phyloP scores from a whole-genome alignment of 2,888 invertebrate species.

The Pedicia rivosa region DNA sequence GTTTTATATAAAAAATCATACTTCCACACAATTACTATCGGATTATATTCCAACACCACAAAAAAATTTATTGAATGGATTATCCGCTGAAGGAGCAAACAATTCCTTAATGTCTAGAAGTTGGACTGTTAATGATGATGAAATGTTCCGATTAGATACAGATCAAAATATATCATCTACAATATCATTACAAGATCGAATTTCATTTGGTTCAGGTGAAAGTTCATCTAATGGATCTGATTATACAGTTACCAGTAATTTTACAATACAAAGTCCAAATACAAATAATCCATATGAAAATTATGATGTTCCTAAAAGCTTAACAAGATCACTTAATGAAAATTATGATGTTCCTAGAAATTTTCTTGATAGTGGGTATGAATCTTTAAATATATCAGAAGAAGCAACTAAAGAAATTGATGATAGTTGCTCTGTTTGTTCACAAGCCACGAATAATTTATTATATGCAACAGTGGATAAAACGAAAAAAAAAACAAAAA shows the following conservation, averaged over 20 bases:
- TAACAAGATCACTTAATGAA: constrained; percentile 32
- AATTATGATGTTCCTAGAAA: constrained; percentile 53
- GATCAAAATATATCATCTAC: no score
- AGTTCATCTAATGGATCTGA: no score
- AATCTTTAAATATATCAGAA: constrained; percentile 38
- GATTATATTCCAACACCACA: no score
- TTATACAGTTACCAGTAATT: neutral
- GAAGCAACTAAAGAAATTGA: neutral
- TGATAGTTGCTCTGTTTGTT: neutral
- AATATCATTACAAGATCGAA: no score
- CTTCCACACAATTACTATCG: no score
- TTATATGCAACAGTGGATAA: constrained; percentile 3
- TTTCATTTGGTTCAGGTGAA: no score
- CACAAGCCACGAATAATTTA: constrained; percentile 29
- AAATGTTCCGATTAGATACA: no score
- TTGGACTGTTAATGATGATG: no score
- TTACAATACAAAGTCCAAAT: neutral
- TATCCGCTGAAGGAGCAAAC: no score
- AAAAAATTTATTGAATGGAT: no score
- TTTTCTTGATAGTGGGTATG: constrained; percentile 21
- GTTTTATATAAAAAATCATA: no score
- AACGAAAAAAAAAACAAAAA: neutral
- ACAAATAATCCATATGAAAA: constrained; percentile 50
- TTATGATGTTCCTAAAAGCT: constrained; percentile 56
- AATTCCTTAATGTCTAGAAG: no score